A percentile compares a stretch with the other conserved stretches of the same genome.
Evolutionary conservation across 1,140 invertebrate species (phyloP).

Genomic region (Magallana ariakensis): DNA sequence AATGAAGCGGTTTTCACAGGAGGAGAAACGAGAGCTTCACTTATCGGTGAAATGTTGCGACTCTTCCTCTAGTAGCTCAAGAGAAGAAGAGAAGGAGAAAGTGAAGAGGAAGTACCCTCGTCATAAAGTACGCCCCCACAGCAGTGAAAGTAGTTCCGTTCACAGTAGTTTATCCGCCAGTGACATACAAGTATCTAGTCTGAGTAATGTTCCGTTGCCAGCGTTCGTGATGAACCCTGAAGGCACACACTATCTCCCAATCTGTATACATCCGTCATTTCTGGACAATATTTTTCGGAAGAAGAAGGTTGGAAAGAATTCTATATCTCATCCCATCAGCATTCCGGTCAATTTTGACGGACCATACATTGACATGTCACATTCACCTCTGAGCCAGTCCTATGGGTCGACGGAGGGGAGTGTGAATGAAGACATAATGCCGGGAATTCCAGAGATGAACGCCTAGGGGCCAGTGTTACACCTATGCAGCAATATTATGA

Average conservation of each 20-base stretch:
- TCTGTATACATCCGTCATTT: constrained; percentile 90
- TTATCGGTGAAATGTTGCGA: constrained; percentile 50
- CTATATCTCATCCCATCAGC: constrained; percentile 89
- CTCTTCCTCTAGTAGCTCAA: constrained; percentile 64
- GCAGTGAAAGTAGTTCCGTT: constrained; percentile 63
- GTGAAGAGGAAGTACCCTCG: constrained; percentile 72
- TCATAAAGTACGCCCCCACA: constrained; percentile 24
- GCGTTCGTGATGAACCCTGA: constrained; percentile 90
- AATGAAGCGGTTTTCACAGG: constrained; percentile 88
- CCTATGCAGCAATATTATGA: neutral
- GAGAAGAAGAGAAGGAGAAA: constrained; percentile 59
- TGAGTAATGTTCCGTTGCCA: constrained; percentile 80
- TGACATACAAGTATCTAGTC: neutral
- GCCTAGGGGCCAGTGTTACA: neutral
- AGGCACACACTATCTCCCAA: constrained; percentile 94
- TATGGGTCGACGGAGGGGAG: neutral
- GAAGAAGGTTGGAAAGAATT: constrained; percentile 80
- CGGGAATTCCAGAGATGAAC: neutral
- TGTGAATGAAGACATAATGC: neutral
- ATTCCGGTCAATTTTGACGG: constrained; percentile 74
- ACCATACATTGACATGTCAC: constrained; percentile 65
- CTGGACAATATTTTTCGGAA: constrained; percentile 85
- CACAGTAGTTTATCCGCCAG: constrained; percentile 39
- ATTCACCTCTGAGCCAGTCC: neutral
- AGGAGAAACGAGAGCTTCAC: constrained; percentile 70